Evolutionary conservation across 64 coral and sea anemone species (phyloP).

Genomic region (Actinia equina): DNA sequence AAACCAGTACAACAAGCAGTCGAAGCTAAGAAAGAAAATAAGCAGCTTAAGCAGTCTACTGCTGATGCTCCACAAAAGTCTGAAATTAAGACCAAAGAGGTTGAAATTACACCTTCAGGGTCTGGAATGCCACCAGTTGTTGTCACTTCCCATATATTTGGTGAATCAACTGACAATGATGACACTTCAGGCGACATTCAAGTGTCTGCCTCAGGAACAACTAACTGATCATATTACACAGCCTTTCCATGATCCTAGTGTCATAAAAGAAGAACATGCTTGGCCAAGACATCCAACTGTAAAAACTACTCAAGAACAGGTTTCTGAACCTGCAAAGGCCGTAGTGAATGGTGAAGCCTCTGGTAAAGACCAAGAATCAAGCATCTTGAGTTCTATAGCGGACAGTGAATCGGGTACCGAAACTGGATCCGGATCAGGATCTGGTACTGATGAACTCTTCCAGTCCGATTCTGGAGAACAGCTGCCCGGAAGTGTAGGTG

Average conservation of each 20-base stretch:
- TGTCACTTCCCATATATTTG: neutral
- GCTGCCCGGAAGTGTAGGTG: slow-evolving; percentile 79
- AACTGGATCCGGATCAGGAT: slow-evolving; percentile 38
- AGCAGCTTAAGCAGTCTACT: neutral
- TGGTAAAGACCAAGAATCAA: neutral
- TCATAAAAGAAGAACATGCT: neutral
- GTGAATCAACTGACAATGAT: neutral
- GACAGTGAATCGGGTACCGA: neutral
- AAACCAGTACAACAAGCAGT: neutral
- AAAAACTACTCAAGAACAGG: neutral
- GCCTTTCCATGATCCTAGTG: slow-evolving; percentile 15
- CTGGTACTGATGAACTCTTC: neutral
- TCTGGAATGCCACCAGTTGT: neutral
- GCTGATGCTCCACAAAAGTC: neutral
- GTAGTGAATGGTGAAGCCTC: neutral
- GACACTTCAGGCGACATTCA: slow-evolving; percentile 28
- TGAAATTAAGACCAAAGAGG: neutral
- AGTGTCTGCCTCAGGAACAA: slow-evolving; percentile 20
- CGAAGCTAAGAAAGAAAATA: neutral
- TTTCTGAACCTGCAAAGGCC: neutral
- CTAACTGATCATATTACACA: neutral
- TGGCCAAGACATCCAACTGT: slow-evolving; percentile 15
- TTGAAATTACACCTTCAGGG: neutral
- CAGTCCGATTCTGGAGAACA: slow-evolving; percentile 49
- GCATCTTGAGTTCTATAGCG: neutral